Base-by-base conservation (phyloP, 2,888 invertebrate species). In the Dicranocentrus wangi region DNA sequence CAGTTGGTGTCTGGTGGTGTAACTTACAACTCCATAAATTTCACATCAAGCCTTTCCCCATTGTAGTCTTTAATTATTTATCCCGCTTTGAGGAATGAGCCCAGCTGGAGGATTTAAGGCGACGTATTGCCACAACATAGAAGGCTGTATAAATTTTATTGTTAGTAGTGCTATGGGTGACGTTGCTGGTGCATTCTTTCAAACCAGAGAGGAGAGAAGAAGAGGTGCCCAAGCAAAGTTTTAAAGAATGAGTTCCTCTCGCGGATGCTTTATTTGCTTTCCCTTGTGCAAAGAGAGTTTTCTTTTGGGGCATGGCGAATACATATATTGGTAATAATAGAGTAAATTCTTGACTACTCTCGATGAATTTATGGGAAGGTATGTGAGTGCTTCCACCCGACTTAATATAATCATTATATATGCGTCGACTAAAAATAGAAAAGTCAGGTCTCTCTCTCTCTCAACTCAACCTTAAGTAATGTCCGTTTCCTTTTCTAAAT, bases 11-110 rank as follows among this genome's bases (percentile, higher is more conserved):
- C 17, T 53, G 53, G 53, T 13, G 53, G 53, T 53, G 53, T 53
- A 69, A 69, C 69, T 55, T 69, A 53, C 69, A 51, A 55, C 55
- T 69, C 69, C 69, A 69, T 69, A 69, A 69, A 69, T 69, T 71
- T 53, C 55, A 27, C 69, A 69, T 23, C 5, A 60, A 28, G 17
- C 27, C 15, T 60, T 13, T 15, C 27, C 28, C 28, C 23, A 10
- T 60, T 60, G 60, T 60, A 60, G 60, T 55, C 60, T 71, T 71
- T 71, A 71, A 71, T 71, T 71, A 71, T 71, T 71, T 71, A 71
- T 58, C 71, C 27, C 71, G 42, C 39, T 71, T 71, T 71, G 71
- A 71, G 47, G 60, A 71, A 71, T 71, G 71, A 60, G 71, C 71
- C 60, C 71, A 32, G 39, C 42, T 60, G 71, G 60, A 71, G 71